Percentiles rank a stretch among this genome's conserved stretches.
These are phyloP conservation scores for Tanytarsus gracilentus DNA, from an alignment of 2,888 invertebrate species.

Conservation along the genomic window DNA sequence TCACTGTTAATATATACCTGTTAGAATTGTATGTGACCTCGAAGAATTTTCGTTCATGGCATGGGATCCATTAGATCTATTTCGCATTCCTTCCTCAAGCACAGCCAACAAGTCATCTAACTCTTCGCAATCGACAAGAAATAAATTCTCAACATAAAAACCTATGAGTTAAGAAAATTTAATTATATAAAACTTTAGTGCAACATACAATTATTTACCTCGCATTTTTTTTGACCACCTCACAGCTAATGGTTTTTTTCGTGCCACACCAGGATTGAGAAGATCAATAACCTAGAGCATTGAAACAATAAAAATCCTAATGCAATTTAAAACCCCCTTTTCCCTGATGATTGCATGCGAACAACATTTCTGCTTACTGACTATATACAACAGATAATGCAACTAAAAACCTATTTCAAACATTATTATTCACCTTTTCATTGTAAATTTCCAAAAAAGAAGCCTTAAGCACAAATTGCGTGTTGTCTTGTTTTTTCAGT, in stretches of 20 bases:
- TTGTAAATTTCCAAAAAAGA: conserved; percentile 95
- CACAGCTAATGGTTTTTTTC: conserved; percentile 72
- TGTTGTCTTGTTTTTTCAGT: conserved; percentile 57
- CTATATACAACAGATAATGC: too few relatives aligned
- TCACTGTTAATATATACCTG: conserved; percentile 36
- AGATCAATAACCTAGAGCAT: conserved; percentile 76
- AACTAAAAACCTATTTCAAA: too few relatives aligned
- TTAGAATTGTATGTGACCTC: conserved; percentile 85
- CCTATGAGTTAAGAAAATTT: too few relatives aligned
- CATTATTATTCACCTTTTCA: conserved; percentile 64
- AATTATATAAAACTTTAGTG: too few relatives aligned
- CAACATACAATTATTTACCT: conserved; percentile 35
- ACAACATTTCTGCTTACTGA: too few relatives aligned
- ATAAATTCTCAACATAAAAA: conserved; percentile 94
- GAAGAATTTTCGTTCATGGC: conserved; percentile 90
- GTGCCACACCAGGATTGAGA: conserved; percentile 72
- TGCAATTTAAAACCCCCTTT: background rate
- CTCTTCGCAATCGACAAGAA: conserved; percentile 88
- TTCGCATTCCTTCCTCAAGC: conserved; percentile 87
- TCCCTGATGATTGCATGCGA: background rate
- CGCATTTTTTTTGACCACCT: conserved; percentile 90
- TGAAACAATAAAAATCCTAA: conserved; percentile 2
- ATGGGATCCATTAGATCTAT: conserved; percentile 81
- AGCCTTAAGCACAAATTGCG: conserved; percentile 77
- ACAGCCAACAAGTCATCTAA: conserved; percentile 87